phyloP scores from a whole-genome alignment of 2,888 invertebrate species.

The Ormyrus pomaceus region DNA sequence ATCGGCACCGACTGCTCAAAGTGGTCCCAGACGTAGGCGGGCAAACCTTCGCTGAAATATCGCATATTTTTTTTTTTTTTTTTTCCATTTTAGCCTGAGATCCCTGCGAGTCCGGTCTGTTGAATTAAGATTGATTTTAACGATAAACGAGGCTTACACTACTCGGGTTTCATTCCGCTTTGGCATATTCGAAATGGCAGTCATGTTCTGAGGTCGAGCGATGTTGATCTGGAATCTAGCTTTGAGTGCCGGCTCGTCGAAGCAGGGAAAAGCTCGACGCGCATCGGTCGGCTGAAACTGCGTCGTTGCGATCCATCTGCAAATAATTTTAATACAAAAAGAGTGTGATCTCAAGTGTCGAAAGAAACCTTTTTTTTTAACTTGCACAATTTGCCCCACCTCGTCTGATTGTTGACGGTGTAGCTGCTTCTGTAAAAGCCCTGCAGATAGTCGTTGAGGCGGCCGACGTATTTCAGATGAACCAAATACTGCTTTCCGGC shows the following conservation, averaged over 20 bases:
- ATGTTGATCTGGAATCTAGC: slow-evolving; percentile 88
- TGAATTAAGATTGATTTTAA: not conserved
- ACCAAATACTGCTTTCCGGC: slow-evolving; percentile 82
- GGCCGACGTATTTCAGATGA: slow-evolving; percentile 83
- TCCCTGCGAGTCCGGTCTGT: too few relatives aligned
- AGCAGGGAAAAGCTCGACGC: slow-evolving; percentile 89
- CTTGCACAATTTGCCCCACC: slow-evolving; percentile 75
- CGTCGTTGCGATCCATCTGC: slow-evolving; percentile 87
- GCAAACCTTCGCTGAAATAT: slow-evolving; percentile 77
- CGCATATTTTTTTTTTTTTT: too few relatives aligned
- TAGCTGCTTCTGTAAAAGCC: slow-evolving; percentile 92
- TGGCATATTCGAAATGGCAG: slow-evolving; percentile 89
- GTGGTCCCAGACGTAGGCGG: slow-evolving; percentile 86
- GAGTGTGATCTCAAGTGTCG: not conserved
- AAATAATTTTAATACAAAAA: not conserved
- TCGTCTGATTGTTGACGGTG: slow-evolving; percentile 81
- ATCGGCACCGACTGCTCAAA: slow-evolving; percentile 86
- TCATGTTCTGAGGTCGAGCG: slow-evolving; percentile 84
- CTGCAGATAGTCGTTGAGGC: slow-evolving; percentile 85
- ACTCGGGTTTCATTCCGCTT: slow-evolving; percentile 74
- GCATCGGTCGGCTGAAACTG: slow-evolving; percentile 91
- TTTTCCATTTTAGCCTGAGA: too few relatives aligned
- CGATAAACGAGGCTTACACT: slow-evolving; percentile 76
- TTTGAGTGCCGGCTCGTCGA: slow-evolving; percentile 91
- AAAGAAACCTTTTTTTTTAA: too few relatives aligned